phyloP scores from a whole-genome alignment of 1,140 invertebrate genomes.

The Achroia grisella region DNA sequence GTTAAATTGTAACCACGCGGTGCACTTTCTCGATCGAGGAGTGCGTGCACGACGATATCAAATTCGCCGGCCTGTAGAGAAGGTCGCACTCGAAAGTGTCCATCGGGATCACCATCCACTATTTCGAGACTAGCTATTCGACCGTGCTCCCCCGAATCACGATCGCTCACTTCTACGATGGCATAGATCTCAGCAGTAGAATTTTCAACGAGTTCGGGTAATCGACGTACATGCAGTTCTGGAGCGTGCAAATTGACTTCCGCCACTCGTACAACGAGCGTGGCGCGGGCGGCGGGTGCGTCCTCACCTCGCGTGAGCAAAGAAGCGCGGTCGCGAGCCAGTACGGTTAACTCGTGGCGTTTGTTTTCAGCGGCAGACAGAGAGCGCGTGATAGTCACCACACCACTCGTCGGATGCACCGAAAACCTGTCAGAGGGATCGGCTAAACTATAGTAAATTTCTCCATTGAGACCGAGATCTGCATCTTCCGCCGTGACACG shows the following conservation, averaged over 20 bases:
- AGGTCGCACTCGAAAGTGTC: constrained; percentile 85
- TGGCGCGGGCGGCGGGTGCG: constrained; percentile 74
- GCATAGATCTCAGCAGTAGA: constrained; percentile 92
- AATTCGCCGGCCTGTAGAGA: constrained; percentile 79
- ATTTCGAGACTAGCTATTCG: constrained; percentile 89
- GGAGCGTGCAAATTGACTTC: constrained; percentile 92
- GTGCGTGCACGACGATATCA: constrained; percentile 83
- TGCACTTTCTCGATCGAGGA: constrained; percentile 84
- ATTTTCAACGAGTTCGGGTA: constrained; percentile 89
- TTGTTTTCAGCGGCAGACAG: constrained; percentile 81
- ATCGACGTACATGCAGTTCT: constrained; percentile 84
- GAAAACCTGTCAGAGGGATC: constrained; percentile 89
- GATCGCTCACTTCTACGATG: constrained; percentile 88
- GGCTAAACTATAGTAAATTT: constrained; percentile 96
- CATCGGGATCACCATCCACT: constrained; percentile 89
- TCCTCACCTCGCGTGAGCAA: constrained; percentile 47
- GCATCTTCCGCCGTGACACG: constrained; percentile 93
- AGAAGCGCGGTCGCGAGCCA: constrained; percentile 88
- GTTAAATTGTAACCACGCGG: constrained; percentile 91
- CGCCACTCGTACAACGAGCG: constrained; percentile 84
- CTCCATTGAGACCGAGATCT: constrained; percentile 93
- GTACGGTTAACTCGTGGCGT: constrained; percentile 83
- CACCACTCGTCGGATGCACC: constrained; percentile 93
- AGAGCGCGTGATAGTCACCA: constrained; percentile 88
- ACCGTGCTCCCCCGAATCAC: constrained; percentile 88